Conservation (phyloP, 2,113 vertebrate genomes). For the Callionymus lyra region DNA sequence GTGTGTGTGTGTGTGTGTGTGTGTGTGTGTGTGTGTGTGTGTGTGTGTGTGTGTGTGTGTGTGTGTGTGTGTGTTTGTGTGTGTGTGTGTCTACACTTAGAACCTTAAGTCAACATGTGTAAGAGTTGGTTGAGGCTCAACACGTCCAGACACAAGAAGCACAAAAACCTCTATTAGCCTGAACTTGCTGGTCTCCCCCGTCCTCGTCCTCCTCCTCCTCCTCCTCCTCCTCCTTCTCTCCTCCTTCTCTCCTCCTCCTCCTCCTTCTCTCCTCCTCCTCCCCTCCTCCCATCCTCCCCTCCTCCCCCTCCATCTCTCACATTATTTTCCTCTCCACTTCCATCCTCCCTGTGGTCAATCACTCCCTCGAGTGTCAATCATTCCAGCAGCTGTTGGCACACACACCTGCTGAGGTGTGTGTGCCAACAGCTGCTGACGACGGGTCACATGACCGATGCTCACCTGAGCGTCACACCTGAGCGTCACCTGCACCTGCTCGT, state of each 20-base stretch:
- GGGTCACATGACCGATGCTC: neutral
- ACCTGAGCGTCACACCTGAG: neutral
- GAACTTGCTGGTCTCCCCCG: slow-evolving; percentile 53
- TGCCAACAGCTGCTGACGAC: neutral
- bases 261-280: slow-evolving; percentile 4
- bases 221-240: slow-evolving; percentile 11
- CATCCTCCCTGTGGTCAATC: slow-evolving; percentile 61
- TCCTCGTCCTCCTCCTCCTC: too few species aligned
- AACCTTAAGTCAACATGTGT: slow-evolving; percentile 55
- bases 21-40: too few species aligned
- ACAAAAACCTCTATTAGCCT: slow-evolving; percentile 48
- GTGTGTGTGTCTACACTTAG: slow-evolving; percentile 23
- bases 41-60: too few species aligned
- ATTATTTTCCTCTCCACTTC: slow-evolving; percentile 20
- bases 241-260: slow-evolving; percentile 46
- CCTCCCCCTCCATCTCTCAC: neutral
- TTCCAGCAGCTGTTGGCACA: slow-evolving; percentile 69
- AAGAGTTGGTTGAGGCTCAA: slow-evolving; percentile 36
- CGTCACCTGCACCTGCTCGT: slow-evolving; percentile 28
- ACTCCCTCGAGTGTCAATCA: slow-evolving; percentile 67
- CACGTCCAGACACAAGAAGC: slow-evolving; percentile 36
- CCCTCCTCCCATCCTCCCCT: neutral
- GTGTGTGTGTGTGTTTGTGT: slow-evolving; percentile 5
- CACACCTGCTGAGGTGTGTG: too few species aligned
- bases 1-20: too few species aligned